A percentile compares a stretch with the other conserved stretches of the same genome.
Conservation (phyloP, 1,140 invertebrate species). For the Samia ricini region DNA sequence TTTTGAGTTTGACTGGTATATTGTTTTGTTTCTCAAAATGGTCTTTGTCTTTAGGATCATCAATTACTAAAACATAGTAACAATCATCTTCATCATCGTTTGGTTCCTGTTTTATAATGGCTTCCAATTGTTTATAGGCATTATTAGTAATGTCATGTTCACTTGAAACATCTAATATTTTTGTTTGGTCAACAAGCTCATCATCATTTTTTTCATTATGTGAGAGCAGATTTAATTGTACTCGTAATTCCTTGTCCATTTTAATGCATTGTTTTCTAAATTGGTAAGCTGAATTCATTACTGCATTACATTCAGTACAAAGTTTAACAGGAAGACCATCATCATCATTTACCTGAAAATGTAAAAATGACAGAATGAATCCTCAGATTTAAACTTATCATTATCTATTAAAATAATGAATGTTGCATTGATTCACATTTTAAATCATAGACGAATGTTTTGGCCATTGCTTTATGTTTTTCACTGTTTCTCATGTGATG, state of each 20-base stretch:
- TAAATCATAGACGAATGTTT: too few species aligned
- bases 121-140: constrained; percentile 61
- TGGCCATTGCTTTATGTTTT: too few species aligned
- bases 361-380: background rate
- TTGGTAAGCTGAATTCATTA: constrained; percentile 63
- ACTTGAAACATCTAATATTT: background rate
- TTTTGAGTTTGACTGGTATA: constrained; percentile 1
- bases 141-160: constrained; percentile 49
- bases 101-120: constrained; percentile 63
- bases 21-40: constrained; percentile 20
- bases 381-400: too few species aligned
- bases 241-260: constrained; percentile 63
- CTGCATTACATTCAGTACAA: constrained; percentile 55
- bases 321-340: constrained; percentile 67
- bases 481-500: too few species aligned
- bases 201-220: constrained; percentile 30
- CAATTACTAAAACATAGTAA: constrained; percentile 67
- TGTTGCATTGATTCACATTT: too few species aligned
- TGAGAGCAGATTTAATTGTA: constrained; percentile 44
- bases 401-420: too few species aligned
- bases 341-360: constrained; percentile 61
- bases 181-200: constrained; percentile 22
- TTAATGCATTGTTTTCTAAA: constrained; percentile 70
- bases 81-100: constrained; percentile 64
- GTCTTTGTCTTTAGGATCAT: constrained; percentile 51